phyloP scores from a whole-genome alignment of 2,888 invertebrate species.

The Cybosia mesomella region DNA sequence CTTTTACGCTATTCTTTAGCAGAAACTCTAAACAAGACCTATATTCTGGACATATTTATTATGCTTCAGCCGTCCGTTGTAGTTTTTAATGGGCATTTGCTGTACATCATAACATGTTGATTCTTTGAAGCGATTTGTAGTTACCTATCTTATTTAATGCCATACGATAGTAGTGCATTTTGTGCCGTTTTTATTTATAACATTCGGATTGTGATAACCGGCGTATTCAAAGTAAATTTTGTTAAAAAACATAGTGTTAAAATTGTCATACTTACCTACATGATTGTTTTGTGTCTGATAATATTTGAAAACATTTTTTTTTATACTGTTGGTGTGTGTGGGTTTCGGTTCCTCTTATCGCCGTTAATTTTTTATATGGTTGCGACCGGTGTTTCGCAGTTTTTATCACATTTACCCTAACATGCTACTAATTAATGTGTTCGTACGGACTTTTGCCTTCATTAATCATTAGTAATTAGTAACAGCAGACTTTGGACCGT shows the following conservation, averaged over 20 bases:
- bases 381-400: not conserved
- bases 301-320: not conserved
- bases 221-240: not conserved
- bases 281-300: too few species aligned
- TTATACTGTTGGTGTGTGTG: too few species aligned
- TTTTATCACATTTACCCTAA: not conserved
- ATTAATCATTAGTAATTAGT: not conserved
- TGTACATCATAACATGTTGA: not conserved
- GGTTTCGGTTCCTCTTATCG: too few species aligned
- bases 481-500: not conserved
- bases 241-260: not conserved
- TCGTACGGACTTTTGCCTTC: not conserved
- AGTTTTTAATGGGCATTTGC: constrained; percentile 18
- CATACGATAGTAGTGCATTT: not conserved
- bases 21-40: not conserved
- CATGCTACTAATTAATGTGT: not conserved
- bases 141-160: not conserved
- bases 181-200: not conserved
- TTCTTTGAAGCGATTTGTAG: not conserved
- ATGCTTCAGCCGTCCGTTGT: not conserved
- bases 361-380: not conserved
- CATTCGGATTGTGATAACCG: not conserved
- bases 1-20: not conserved
- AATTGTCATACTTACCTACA: constrained; percentile 12
- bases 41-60: not conserved